phyloP scores from a whole-genome alignment of 2,888 invertebrate species.

The Tetragonisca angustula region DNA sequence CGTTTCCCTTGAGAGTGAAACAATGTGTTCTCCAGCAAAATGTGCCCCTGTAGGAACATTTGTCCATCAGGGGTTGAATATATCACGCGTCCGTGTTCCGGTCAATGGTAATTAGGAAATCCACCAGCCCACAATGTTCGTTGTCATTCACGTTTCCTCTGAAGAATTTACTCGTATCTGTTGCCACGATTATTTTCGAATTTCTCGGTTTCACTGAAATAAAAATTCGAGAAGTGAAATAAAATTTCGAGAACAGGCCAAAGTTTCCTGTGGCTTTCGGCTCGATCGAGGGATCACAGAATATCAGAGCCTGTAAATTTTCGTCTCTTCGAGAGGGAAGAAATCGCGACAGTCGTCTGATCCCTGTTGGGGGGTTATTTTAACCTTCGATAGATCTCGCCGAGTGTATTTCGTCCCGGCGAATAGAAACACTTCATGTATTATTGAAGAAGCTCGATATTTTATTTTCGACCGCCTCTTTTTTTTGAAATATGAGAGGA shows the following conservation, averaged over 20 bases:
- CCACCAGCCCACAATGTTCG: neutral
- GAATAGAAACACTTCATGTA: neutral
- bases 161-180: neutral
- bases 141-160: neutral
- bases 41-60: neutral
- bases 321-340: neutral
- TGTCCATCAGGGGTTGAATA: neutral
- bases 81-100: slow-evolving; percentile 3
- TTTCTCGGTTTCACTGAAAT: no score
- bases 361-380: neutral
- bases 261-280: neutral
- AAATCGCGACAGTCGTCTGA: neutral
- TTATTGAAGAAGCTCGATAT: neutral
- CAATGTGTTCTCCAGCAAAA: neutral
- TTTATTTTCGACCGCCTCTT: neutral
- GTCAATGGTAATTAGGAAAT: slow-evolving; percentile 3
- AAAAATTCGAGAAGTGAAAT: neutral
- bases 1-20: neutral
- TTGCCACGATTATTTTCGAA: neutral
- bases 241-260: neutral
- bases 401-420: neutral
- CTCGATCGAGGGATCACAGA: neutral
- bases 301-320: neutral
- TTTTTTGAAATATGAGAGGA: neutral
- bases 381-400: neutral